Conservation (phyloP, 2,888 invertebrate genomes). For the Caenorhabditis uteleia region DNA sequence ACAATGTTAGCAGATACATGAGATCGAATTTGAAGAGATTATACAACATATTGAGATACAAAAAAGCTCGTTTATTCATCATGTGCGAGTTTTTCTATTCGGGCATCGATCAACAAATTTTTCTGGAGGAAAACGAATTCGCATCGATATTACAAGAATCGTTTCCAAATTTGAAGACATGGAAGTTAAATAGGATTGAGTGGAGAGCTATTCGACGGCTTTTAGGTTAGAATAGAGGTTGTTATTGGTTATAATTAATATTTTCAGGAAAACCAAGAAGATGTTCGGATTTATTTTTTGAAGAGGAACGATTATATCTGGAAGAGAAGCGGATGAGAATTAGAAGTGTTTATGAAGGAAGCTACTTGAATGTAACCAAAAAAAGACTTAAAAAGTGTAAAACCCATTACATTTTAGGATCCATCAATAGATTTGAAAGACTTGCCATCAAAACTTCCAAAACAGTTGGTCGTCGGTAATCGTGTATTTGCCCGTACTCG, state of each 20-base stretch:
- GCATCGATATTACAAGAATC: slow-evolving; percentile 88
- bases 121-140: slow-evolving; percentile 95
- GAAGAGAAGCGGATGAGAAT: slow-evolving; percentile 90
- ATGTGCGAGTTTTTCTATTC: slow-evolving; percentile 99
- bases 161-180: slow-evolving; percentile 87
- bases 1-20: slow-evolving; percentile 28
- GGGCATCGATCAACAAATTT: slow-evolving; percentile 88
- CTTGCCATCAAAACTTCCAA: slow-evolving; percentile 57
- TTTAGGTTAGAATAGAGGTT: slow-evolving; percentile 12
- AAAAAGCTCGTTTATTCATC: slow-evolving; percentile 80
- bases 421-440: slow-evolving; percentile 49
- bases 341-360: slow-evolving; percentile 79
- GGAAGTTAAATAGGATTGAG: slow-evolving; percentile 84
- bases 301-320: slow-evolving; percentile 88
- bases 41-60: slow-evolving; percentile 87
- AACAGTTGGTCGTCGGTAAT: slow-evolving; percentile 59
- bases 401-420: too few relatives aligned
- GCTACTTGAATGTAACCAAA: slow-evolving; percentile 21
- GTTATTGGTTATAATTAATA: neutral
- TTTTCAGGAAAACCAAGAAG: slow-evolving; percentile 83
- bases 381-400: neutral
- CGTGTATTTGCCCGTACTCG: slow-evolving; percentile 59
- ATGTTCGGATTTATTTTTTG: slow-evolving; percentile 91
- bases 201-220: slow-evolving; percentile 86
- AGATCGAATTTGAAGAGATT: slow-evolving; percentile 58